Evolutionary conservation across 2,797 vertebrate species (phyloP), one percentile per base, ranked within the genome.

Genomic region (Gallinago solitaria): DNA sequence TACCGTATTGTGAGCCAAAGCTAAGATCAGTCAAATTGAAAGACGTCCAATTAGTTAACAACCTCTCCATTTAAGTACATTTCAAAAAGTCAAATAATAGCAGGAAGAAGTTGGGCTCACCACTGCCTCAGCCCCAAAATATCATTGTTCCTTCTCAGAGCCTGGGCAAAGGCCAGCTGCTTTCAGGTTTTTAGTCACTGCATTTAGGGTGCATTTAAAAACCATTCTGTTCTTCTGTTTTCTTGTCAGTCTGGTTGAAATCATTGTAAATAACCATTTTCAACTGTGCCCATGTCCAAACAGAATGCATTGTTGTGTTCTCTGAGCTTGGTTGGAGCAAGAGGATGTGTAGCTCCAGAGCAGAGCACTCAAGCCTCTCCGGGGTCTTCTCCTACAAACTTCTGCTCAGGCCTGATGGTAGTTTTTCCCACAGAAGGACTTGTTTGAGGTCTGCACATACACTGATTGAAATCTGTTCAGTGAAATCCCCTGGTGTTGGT

Each of bases 161-260:
- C 48, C 68, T 95, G 88, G 93, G 71, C 71, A 64, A 33, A 35
- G 56, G 51, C 84, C 95, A 93, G 75, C n/a, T 56, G 47, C 59
- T 96, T 70, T 65, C 13, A 20, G 92, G 94, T 83, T 94, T 87
- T 90, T 63, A 94, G 86, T 90, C 94, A 93, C 56, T n/a, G n/a
- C n/a, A n/a, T n/a, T n/a, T n/a, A 24, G 80, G 11, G 12, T 73
- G n/a, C 80, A 69, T 90, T 92, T 84, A 74, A 84, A 95, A 96
- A 67, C 28, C 51, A 56, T 70, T 87, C 70, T 82, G 12, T 76
- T 32, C 8, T 84, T 43, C 67, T 87, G 63, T 67, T 95, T 92
- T 74, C 86, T 64, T 87, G 67, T 93, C 77, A 90, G 14, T 53
- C 63, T 5, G 5, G 45, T 43, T 17, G 67, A 89, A 93, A 89